Percentiles rank a stretch among this genome's conserved stretches.
These are phyloP conservation scores for Tiliacea aurago DNA, from an alignment of 2,888 invertebrate genomes.

Conservation along the genomic window DNA sequence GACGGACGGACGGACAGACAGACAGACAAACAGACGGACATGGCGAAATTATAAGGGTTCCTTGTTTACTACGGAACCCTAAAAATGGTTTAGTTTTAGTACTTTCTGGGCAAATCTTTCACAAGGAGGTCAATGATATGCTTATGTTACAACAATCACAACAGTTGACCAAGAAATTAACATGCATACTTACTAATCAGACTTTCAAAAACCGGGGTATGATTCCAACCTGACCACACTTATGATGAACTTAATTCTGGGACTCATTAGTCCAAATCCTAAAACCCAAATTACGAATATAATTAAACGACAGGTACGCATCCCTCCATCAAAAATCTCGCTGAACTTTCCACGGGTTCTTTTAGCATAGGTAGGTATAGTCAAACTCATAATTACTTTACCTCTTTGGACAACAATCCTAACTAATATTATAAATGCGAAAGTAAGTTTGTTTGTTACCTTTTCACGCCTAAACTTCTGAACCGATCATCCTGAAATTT, in stretches of 20 bases:
- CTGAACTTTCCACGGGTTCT: not conserved
- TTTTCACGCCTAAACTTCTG: no score
- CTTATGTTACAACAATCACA: not conserved
- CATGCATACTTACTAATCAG: not conserved
- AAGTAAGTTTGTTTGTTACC: no score
- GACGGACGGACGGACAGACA: no score
- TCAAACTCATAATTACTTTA: not conserved
- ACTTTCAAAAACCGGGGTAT: not conserved
- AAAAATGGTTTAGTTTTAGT: no score
- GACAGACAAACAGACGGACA: no score
- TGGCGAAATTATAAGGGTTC: no score
- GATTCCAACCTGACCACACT: not conserved
- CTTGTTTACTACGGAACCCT: no score
- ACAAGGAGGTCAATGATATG: not conserved
- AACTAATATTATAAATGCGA: no score
- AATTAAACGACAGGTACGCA: conserved; percentile 24
- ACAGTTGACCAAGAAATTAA: no score
- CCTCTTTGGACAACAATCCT: not conserved
- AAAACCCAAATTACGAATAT: conserved; percentile 29
- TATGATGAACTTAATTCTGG: conserved; percentile 7
- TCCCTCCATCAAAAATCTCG: conserved; percentile 10
- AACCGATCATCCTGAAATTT: no score
- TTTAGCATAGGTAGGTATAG: not conserved
- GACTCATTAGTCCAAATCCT: conserved; percentile 14
- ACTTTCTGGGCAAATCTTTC: not conserved